Conservation (phyloP, 2,113 vertebrate genomes). For the Neopipo cinnamomea region DNA sequence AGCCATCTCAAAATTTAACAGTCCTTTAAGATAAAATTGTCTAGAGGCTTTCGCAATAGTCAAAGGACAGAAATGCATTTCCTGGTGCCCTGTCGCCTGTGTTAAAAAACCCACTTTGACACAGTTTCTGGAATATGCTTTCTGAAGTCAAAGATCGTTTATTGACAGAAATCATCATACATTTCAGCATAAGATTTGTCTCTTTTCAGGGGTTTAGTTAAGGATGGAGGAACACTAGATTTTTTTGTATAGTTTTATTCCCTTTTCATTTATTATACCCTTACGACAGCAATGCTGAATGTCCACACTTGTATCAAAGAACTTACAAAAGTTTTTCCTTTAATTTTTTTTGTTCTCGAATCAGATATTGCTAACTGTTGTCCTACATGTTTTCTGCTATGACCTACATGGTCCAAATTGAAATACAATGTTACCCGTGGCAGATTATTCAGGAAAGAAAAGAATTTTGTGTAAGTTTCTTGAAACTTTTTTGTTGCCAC, state of each 20-base stretch:
- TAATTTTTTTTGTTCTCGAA: neutral
- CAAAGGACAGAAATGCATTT: neutral
- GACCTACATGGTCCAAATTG: neutral
- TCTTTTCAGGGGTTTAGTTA: neutral
- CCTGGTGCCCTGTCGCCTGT: rapidly evolving
- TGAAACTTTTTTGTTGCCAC: neutral
- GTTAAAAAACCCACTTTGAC: neutral
- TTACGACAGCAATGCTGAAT: neutral
- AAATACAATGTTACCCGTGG: neutral
- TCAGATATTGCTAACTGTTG: neutral
- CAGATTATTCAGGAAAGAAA: neutral
- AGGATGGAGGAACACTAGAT: neutral
- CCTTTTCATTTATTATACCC: neutral
- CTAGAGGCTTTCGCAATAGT: neutral
- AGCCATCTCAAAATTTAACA: neutral
- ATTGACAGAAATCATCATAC: neutral
- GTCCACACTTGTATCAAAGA: neutral
- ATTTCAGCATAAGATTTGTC: neutral
- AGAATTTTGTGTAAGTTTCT: neutral
- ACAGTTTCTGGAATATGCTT: neutral
- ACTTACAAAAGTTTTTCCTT: neutral
- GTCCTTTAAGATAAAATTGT: neutral
- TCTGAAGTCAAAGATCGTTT: neutral
- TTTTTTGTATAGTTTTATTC: neutral
- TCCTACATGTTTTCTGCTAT: neutral